These are phyloP conservation scores for Capreolus pygargus DNA, from an alignment of 2,113 vertebrate species.

Conservation along the genomic window DNA sequence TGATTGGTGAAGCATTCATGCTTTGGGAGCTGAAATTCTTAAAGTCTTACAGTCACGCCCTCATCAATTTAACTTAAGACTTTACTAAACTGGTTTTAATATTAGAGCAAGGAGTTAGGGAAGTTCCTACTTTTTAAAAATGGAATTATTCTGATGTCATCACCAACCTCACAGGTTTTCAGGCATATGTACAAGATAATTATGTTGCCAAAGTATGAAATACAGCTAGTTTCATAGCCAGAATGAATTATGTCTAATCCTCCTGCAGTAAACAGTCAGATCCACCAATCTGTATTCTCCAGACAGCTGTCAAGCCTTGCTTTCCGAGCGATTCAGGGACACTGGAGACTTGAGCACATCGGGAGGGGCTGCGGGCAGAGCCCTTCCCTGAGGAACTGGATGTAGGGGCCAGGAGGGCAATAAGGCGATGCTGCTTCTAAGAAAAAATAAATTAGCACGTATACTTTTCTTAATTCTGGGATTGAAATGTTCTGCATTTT, in stretches of 20 bases:
- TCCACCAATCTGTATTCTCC: constrained; percentile 35
- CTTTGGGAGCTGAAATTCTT: background rate
- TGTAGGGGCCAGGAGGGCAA: constrained; percentile 6
- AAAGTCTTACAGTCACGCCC: background rate
- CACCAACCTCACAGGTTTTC: background rate
- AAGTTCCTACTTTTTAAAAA: background rate
- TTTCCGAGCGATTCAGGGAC: constrained; percentile 36
- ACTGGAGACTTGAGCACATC: background rate
- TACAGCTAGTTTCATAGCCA: constrained; percentile 1
- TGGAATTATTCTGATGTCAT: background rate
- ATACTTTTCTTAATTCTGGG: constrained; percentile 54
- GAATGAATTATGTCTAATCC: background rate
- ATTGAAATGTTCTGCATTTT: constrained; percentile 58
- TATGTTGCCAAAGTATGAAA: background rate
- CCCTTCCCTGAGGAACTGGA: background rate
- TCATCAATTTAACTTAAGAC: background rate
- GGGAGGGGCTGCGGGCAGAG: background rate
- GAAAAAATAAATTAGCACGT: background rate
- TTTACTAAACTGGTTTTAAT: background rate
- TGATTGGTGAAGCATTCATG: background rate
- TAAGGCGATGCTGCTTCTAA: background rate
- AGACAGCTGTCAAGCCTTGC: background rate
- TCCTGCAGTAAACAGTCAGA: constrained; percentile 25
- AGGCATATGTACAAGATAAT: background rate
- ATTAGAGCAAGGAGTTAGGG: background rate